Base-by-base conservation (phyloP, 1,140 invertebrate species). In the Bombus vancouverensis region DNA sequence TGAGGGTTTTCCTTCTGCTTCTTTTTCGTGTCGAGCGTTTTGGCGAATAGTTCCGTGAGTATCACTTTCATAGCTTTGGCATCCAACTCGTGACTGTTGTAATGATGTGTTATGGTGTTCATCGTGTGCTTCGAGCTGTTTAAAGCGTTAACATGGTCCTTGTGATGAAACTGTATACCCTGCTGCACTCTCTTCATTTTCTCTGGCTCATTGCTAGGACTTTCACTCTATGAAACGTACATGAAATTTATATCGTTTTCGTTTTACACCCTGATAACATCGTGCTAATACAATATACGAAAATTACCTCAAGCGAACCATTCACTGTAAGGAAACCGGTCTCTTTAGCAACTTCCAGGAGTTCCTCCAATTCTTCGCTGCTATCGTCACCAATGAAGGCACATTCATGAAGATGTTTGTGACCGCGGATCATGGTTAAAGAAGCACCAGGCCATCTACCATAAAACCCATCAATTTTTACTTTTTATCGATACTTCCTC, bases 341-440 rank as follows among this genome's bases (percentile, higher is more conserved):
- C 87, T 93, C 93, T 28, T 93, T 71, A 1, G 91, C 93, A 15
- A 92, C 94, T 91, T 96, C 96, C 34, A 96, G 83, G 4, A 97
- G 92, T 89, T 97, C 97, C 37, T 97, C 96, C 13, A 97, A 81
- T 89, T 97, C 97, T 92, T 97, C 97, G 3, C 97, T 97, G 0
- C 97, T 97, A 89, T 97, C 96, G 89, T 98, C 97, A 3, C 97
- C 97, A 77, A 98, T 97, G 93, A 97, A 98, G 0, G 97, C 97
- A 89, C 97, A 98, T 86, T 97, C 96, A 90, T 97, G 96, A 0
- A 98, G 94, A 93, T 97, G 97, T 89, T 97, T 97, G 92, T 97
- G 97, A 0, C 97, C 97, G 90, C 97, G 95, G 62, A 98, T 97
- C 90, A 98, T 96, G 70, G 97, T 97, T 44, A 98, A 93, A 5